phyloP scores from a whole-genome alignment of 2,113 vertebrate genomes.

The Alethe castanea region DNA sequence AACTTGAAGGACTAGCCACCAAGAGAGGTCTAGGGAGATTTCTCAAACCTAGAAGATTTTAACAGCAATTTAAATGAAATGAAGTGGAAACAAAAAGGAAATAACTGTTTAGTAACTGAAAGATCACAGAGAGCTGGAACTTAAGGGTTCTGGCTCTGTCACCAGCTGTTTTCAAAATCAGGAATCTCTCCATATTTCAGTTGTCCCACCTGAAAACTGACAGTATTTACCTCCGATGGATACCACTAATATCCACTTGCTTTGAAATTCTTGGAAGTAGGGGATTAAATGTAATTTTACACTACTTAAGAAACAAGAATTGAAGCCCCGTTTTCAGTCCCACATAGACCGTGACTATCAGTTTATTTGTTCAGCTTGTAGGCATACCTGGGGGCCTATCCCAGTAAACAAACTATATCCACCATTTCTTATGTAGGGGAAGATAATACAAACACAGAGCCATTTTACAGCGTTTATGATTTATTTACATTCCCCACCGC shows the following conservation, averaged over 20 bases:
- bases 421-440: neutral
- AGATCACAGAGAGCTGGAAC: neutral
- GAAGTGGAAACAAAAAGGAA: neutral
- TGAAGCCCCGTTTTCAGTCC: neutral
- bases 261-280: neutral
- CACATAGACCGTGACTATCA: neutral
- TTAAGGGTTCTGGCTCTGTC: neutral
- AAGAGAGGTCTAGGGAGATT: conserved; percentile 86
- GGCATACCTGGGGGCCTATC: neutral
- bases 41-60: conserved; percentile 77
- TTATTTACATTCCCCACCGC: neutral
- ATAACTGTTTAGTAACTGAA: neutral
- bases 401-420: neutral
- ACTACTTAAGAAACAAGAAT: neutral
- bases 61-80: neutral
- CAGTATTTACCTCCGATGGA: neutral
- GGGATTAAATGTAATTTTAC: neutral
- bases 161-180: neutral
- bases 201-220: neutral
- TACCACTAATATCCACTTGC: neutral
- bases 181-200: neutral
- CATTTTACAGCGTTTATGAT: neutral
- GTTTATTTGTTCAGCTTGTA: neutral
- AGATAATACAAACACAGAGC: neutral
- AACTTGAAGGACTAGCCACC: conserved; percentile 73